Evolutionary conservation across 2,113 vertebrate genomes (phyloP), one percentile per base, ranked within the genome.

Genomic region (Struthio camelus): DNA sequence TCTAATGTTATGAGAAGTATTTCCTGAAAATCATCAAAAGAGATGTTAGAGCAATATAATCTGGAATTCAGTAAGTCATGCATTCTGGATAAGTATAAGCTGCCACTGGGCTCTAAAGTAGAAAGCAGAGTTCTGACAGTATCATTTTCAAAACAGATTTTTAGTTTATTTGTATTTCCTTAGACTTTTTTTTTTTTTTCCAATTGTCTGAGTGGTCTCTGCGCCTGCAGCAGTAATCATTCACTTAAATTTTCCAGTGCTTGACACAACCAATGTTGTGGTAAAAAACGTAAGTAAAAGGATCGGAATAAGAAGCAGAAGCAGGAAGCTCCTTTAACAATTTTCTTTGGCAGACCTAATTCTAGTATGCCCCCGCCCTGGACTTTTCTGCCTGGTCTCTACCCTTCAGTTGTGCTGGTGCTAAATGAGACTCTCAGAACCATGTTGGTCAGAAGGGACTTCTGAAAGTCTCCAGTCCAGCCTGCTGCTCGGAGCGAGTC

Each of bases 291-390:
- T 19, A 3, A 6, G 27, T 30, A 70, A 10, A 42, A 59, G 65
- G 50, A 9, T 28, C 5, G 8, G 46, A 32, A 18, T 0, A 2
- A 56, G 79, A 34, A 50, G 38, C 42, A 72, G 85, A 16, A 10
- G 22, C 54, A 54, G 53, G 70, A 22, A 44, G 23, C 8, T 93
- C 53, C 82, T 51, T 5, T 3, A 40, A 70, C 15, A 13, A 2
- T 24, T 80, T 27, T 13, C 36, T 62, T 30, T 51, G 75, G 27
- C 70, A 66, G 17, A n/a, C 17, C 30, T 13, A 32, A 12, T 48
- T 14, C 48, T 14, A 0, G 0, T 12, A 2, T 5, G 23, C 30
- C 32, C 20, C 34, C 2, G 32, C 46, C 46, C 24, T 1, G 58
- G 24, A 22, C n/a, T 71, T 67, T 34, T 13, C 18, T 75, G 42